phyloP scores from a whole-genome alignment of 1,140 invertebrate genomes.

The Lepidurus arcticus region DNA sequence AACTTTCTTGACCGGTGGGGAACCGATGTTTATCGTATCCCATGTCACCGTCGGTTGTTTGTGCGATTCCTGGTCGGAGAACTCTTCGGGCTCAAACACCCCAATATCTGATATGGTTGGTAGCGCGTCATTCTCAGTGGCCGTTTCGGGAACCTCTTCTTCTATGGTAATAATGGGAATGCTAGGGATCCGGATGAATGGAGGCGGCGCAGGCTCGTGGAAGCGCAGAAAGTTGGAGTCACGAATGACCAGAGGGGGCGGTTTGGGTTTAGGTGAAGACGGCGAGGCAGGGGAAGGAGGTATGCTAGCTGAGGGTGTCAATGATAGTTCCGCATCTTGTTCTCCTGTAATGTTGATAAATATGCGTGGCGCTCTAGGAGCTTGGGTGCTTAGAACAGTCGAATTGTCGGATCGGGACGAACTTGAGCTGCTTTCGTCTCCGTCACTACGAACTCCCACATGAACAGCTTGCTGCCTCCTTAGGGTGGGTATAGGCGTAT shows the following conservation, averaged over 20 bases:
- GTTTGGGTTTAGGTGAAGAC: constrained; percentile 39
- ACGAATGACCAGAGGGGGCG: constrained; percentile 38
- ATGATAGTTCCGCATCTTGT: neutral
- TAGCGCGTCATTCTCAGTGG: neutral
- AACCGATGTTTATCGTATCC: constrained; percentile 32
- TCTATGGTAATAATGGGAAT: neutral
- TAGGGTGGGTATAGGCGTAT: constrained; percentile 61
- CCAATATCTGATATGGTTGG: neutral
- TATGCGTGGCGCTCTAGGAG: neutral
- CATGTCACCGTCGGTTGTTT: constrained; percentile 3
- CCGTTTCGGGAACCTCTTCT: neutral
- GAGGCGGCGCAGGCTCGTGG: constrained; percentile 22
- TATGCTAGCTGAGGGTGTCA: neutral
- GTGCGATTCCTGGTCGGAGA: neutral
- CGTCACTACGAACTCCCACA: neutral
- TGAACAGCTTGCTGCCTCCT: neutral
- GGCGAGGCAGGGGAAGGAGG: constrained; percentile 34
- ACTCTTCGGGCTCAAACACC: neutral
- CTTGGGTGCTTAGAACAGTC: neutral
- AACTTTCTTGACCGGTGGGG: constrained; percentile 30
- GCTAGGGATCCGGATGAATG: neutral
- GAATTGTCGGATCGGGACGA: neutral
- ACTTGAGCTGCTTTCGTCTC: neutral
- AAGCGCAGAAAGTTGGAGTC: constrained; percentile 38
- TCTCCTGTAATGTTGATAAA: neutral